Base-by-base conservation (phyloP, 2,888 invertebrate genomes). In the Deroplatys truncata region DNA sequence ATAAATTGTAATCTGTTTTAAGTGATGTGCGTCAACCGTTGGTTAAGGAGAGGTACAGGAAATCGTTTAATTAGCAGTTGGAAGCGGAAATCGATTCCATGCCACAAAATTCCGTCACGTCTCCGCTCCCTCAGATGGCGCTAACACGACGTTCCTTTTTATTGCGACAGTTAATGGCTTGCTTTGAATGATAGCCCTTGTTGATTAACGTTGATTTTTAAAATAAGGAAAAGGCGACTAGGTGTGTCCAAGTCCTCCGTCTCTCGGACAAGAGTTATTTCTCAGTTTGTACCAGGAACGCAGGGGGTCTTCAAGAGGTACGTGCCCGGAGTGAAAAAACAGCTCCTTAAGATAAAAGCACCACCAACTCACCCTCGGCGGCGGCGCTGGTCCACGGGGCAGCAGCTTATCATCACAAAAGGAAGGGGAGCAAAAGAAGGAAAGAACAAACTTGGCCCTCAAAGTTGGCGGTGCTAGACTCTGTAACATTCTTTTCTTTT, bases 261-360 rank as follows among this genome's bases (percentile, higher is more conserved):
- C 29, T 82, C 87, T 87, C 43, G 35, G 16, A n/a, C 49, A 85
- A 85, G 85, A 87, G 87, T 87, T 87, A 87, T 87, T 87, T 87
- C 87, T 87, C 87, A 87, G 87, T 87, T 87, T 87, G 87, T 87
- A 49, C 82, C 87, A 31, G n/a, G 29, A 82, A 35, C 35, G 82
- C 87, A 83, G 82, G 86, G 86, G 86, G 82, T 16, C 28, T 86
- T 72, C 28, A 56, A 86, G 83, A 87, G 87, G 28, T 82, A 83
- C 83, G 35, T 83, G 87, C 83, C 35, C 20, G 10, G 35, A 35
- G 87, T 87, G 28, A 83, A 35, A 85, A 56, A 85, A 85, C 35
- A 35, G 7, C 84, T 85, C 25, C 43, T 35, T 85, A n/a, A 85
- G 84, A 85, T 85, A 85, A 35, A 85, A n/a, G 31, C 84, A 35